These are phyloP conservation scores for Eilema caniola DNA, from an alignment of 2,888 invertebrate genomes.

Conservation along the genomic window DNA sequence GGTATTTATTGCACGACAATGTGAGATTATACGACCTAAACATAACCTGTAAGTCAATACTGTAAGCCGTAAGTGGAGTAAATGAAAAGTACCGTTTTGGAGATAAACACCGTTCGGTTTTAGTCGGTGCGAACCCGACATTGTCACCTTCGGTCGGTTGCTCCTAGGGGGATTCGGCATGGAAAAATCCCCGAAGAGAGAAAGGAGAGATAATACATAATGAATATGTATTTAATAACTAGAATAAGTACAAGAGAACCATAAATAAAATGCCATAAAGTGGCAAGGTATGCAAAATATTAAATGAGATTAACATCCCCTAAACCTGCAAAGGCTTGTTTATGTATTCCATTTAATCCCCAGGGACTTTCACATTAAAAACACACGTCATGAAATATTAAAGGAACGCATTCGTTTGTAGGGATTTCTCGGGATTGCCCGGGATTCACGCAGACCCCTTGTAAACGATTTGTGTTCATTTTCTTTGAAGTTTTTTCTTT, in stretches of 20 bases:
- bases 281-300: constrained; percentile 16
- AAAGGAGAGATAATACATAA: no score
- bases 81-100: no score
- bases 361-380: constrained; percentile 49
- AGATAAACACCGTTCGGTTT: no score
- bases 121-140: no score
- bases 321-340: constrained; percentile 41
- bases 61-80: no score
- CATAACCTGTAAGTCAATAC: no score
- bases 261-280: background rate
- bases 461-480: constrained; percentile 46
- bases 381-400: constrained; percentile 48
- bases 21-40: no score
- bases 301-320: constrained; percentile 35
- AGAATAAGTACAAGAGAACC: background rate
- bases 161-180: no score
- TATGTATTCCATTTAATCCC: constrained; percentile 46
- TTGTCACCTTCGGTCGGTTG: no score
- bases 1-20: no score
- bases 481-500: constrained; percentile 23
- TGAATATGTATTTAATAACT: background rate
- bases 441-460: constrained; percentile 25
- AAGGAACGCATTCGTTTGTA: constrained; percentile 37
- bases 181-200: no score
- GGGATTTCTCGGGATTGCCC: constrained; percentile 43